Evolutionary conservation across 2,113 vertebrate species (phyloP).

Genomic region (Laticauda laticaudata): DNA sequence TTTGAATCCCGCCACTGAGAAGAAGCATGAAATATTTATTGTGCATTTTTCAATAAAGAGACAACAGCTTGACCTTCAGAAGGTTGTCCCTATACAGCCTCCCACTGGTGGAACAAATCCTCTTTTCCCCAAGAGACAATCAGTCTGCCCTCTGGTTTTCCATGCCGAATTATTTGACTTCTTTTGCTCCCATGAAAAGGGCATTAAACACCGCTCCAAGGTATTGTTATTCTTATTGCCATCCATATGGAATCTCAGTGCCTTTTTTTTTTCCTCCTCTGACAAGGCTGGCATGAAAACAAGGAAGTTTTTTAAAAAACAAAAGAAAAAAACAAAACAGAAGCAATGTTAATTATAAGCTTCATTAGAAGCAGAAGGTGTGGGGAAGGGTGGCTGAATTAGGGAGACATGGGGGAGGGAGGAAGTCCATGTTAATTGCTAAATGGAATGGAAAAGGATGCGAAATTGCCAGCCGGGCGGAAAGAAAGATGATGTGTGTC

Average conservation of each 20-base stretch:
- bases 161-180: not conserved
- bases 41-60: not conserved
- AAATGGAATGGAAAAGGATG: not conserved
- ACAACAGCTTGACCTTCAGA: too few species aligned
- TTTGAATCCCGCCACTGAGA: too few species aligned
- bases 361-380: not conserved
- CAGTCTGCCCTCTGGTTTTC: not conserved
- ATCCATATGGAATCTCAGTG: not conserved
- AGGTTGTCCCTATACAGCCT: not conserved
- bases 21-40: not conserved
- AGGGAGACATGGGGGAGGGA: accelerated
- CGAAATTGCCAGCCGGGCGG: not conserved
- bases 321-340: not conserved
- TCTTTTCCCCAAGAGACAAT: not conserved
- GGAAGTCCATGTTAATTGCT: slow-evolving; percentile 41
- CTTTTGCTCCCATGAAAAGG: not conserved
- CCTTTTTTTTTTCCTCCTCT: not conserved
- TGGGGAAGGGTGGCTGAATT: not conserved
- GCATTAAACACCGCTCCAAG: not conserved
- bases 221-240: accelerated
- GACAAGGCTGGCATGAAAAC: not conserved
- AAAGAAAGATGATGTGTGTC: not conserved
- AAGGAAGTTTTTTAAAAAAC: not conserved
- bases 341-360: slow-evolving; percentile 28
- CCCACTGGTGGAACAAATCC: not conserved